These are phyloP conservation scores for Pelodiscus sinensis DNA, from an alignment of 2,113 vertebrate species.

Conservation along the genomic window DNA sequence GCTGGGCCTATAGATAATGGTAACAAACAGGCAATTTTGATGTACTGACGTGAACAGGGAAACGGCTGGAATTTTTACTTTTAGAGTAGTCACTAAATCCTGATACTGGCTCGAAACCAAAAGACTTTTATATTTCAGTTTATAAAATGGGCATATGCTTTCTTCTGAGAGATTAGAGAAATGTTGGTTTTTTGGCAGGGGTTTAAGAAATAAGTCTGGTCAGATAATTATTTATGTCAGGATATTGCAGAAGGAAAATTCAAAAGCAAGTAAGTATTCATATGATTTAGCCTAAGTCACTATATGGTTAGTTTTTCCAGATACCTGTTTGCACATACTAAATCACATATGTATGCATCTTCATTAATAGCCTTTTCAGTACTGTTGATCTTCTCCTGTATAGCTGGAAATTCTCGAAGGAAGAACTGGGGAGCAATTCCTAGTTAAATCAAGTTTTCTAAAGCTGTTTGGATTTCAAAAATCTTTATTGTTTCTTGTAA, in stretches of 20 bases:
- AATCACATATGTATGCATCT: neutral
- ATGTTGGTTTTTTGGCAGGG: slow-evolving; percentile 2
- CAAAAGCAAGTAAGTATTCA: neutral
- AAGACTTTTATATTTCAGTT: neutral
- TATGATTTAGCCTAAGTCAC: neutral
- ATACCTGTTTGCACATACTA: neutral
- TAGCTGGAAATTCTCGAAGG: neutral
- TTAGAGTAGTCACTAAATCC: slow-evolving; percentile 10
- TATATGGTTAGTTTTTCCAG: rapidly evolving
- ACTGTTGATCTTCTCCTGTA: neutral
- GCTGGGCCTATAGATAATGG: neutral
- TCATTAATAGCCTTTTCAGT: neutral
- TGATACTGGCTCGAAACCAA: neutral
- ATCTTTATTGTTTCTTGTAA: neutral
- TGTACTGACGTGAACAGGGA: slow-evolving; percentile 5
- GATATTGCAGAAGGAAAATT: slow-evolving; percentile 29
- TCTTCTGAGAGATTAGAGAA: slow-evolving; percentile 44
- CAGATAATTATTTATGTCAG: slow-evolving; percentile 42
- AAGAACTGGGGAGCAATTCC: neutral
- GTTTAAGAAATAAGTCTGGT: slow-evolving; percentile 36
- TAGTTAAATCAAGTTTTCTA: neutral
- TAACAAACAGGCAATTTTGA: neutral
- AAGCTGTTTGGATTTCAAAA: slow-evolving; percentile 2
- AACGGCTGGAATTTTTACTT: neutral
- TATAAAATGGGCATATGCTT: slow-evolving; percentile 5